phyloP scores from a whole-genome alignment of 2,113 vertebrate species.

The Phaetusa simplex region DNA sequence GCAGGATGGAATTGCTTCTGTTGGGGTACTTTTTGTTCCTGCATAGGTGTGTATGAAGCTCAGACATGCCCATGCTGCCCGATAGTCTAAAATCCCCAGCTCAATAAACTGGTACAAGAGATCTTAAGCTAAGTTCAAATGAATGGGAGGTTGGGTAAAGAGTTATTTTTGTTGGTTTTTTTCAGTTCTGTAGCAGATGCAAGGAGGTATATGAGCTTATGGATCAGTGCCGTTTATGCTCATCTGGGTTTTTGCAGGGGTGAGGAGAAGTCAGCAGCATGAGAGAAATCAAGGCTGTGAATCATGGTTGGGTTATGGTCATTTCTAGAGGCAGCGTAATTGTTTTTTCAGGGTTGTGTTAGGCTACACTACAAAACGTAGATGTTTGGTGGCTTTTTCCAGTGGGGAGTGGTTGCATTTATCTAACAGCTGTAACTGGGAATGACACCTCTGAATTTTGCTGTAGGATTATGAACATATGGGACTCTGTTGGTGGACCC shows the following conservation, averaged over 20 bases:
- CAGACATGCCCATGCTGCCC: accelerated
- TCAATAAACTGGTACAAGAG: background rate
- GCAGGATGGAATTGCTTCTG: background rate
- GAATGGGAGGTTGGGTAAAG: background rate
- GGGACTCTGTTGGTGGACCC: background rate
- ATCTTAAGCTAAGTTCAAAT: background rate
- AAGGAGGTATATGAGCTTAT: background rate
- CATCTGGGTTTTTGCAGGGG: background rate
- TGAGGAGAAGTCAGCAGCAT: background rate
- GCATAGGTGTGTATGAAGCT: background rate
- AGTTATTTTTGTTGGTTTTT: background rate
- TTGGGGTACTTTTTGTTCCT: background rate
- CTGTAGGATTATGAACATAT: background rate
- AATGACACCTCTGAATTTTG: background rate
- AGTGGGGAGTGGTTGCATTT: background rate
- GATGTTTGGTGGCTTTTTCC: background rate
- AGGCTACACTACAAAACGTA: background rate
- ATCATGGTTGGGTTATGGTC: background rate
- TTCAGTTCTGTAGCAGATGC: background rate
- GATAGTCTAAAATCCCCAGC: background rate
- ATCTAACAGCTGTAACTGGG: background rate
- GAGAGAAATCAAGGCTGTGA: background rate
- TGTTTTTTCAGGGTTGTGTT: background rate
- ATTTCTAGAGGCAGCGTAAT: background rate
- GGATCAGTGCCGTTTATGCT: accelerated